These are phyloP conservation scores for Scolopax mira DNA, from an alignment of 2,113 vertebrate genomes.

Conservation along the genomic window DNA sequence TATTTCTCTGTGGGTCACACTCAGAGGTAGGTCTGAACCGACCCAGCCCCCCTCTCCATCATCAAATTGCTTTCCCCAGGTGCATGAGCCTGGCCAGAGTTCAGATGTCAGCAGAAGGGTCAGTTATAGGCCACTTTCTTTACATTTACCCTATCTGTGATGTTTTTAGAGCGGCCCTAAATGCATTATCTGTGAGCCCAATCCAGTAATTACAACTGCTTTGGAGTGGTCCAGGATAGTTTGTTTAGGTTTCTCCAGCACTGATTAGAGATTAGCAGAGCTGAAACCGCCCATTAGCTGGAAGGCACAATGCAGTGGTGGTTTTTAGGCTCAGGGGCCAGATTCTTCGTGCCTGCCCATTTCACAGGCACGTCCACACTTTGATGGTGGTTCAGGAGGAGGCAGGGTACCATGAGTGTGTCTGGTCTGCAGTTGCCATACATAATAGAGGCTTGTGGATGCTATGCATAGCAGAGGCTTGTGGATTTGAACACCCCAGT, in stretches of 20 bases:
- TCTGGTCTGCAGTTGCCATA: background rate
- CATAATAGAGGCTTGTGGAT: background rate
- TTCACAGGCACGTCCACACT: background rate
- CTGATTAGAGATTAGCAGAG: constrained; percentile 41
- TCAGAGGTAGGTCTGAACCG: background rate
- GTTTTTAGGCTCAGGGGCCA: background rate
- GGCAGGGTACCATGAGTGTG: background rate
- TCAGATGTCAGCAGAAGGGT: constrained; percentile 32
- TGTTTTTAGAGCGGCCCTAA: constrained; percentile 38
- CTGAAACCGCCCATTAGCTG: background rate
- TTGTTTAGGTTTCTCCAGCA: constrained; percentile 36
- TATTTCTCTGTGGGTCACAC: background rate
- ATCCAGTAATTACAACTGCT: constrained; percentile 15
- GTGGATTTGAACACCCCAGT: background rate
- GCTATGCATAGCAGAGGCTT: background rate
- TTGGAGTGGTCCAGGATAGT: constrained; percentile 1
- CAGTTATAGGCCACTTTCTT: constrained; percentile 36
- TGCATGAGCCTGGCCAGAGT: background rate
- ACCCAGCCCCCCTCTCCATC: background rate
- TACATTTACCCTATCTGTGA: constrained; percentile 11
- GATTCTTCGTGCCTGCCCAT: background rate
- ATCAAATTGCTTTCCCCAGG: constrained; percentile 1
- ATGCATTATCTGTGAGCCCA: background rate
- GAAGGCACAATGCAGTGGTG: background rate
- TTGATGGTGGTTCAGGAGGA: background rate